Base-by-base conservation (phyloP, 2,113 vertebrate genomes). In the Solenodon paradoxus region DNA sequence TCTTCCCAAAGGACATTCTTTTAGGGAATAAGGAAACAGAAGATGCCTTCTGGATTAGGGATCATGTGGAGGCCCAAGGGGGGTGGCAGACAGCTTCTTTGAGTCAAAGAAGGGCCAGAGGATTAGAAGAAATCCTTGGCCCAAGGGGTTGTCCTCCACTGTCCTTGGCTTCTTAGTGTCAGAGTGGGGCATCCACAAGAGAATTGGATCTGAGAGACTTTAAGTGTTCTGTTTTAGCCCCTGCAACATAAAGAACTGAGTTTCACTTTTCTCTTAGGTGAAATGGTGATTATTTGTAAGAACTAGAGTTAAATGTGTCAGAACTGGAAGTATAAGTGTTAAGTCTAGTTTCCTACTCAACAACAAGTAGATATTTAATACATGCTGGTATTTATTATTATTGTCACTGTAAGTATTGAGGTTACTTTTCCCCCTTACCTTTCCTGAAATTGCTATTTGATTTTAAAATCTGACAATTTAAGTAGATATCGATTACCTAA, bases 391-490 rank as follows among this genome's bases (percentile, higher is more conserved):
- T 15, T 68, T 85, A 53, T 69, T 87, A 16, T n/a, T 77, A 5
- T 40, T 74, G 75, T 64, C 77, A 74, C 20, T 72, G 77, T 12
- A 88, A 55, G 94, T 13, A 68, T 9, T 17, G 1, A 84, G 22
- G 32, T 75, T 71, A 55, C 9, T 49, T 40, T 53, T 80, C 10
- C 15, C 9, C n/a, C 22, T 51, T 9, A 0, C 63, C 88, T 94
- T 88, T 30, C 55, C 28, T 38, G 9, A 90, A 85, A 79, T 64
- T 51, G 82, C 63, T 63, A 26, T 55, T 95, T 87, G 17, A 94
- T 84, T 96, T 98, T 68, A 93, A 97, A 92, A 47, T 96, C 89
- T 94, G 95, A 87, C 77, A 84, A 85, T 94, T 96, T 84, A 72
- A 95, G 68, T 90, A 87, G 74, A 75, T 77, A 53, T n/a, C 38